Evolutionary conservation across 1,140 invertebrate genomes (phyloP), one percentile per base, ranked within the genome.

Genomic region (Leguminivora glycinivorella): DNA sequence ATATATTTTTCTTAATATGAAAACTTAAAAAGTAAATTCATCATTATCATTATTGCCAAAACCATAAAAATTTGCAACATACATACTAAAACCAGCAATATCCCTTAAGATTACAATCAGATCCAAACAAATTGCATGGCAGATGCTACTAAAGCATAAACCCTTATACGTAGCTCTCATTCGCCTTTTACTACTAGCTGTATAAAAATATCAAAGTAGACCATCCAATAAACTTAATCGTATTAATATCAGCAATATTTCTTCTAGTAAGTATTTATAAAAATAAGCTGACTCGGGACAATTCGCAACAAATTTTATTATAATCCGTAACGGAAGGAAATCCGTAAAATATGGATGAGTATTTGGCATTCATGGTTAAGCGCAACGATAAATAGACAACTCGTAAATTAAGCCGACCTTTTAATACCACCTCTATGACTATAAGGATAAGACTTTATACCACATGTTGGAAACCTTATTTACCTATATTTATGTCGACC

Each of bases 91-190:
- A 43, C n/a, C n/a, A 52, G 43, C 43, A 52, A 19, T 52, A n/a
- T 1, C 19, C 43, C 19, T 19, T 14, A n/a, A 7, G 43, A 52
- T 52, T 22, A 52, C 43, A 52, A 52, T 52, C 43, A 17, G 17
- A 52, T 4, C 17, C n/a, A 52, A n/a, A 52, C 17, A 52, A 52
- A 52, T 52, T 52, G 17, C 17, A 19, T 7, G 43, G 17, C 43
- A 52, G 43, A 52, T 52, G 43, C 43, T 17, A 17, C 43, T 52
- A 7, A 52, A 52, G n/a, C 43, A 52, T 52, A 52, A 52, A 52
- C 5, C 43, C 17, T 43, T 43, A 52, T 19, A 52, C 6, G 17
- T 19, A 52, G n/a, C 6, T 52, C 1, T n/a, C n/a, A 19, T 52
- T n/a, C 43, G 43, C n/a, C 17, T 6, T 52, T 52, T 52, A 52